These are phyloP conservation scores for Drosophila navojoa DNA, from an alignment of 1,140 invertebrate genomes.

Conservation along the genomic window DNA sequence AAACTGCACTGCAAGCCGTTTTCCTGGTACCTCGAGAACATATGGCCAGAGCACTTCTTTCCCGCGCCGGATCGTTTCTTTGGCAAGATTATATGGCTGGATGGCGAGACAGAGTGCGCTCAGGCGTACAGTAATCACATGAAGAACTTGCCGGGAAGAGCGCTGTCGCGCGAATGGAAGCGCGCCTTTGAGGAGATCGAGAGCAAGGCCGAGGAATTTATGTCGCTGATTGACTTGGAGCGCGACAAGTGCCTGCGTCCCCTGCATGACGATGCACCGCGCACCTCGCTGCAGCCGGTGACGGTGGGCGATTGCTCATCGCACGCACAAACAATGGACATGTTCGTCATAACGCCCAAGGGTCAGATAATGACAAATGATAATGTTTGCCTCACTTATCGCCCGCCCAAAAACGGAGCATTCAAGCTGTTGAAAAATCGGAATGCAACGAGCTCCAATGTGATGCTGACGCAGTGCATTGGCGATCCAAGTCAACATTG, in stretches of 20 bases:
- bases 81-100: slow-evolving; percentile 87
- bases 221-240: slow-evolving; percentile 69
- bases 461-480: slow-evolving; percentile 71
- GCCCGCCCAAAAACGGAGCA: slow-evolving; percentile 57
- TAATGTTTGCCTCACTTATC: slow-evolving; percentile 77
- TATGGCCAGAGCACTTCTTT: slow-evolving; percentile 96
- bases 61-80: slow-evolving; percentile 93
- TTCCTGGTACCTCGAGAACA: slow-evolving; percentile 97
- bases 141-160: slow-evolving; percentile 67
- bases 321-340: slow-evolving; percentile 86
- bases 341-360: slow-evolving; percentile 89
- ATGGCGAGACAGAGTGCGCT: slow-evolving; percentile 67
- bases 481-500: slow-evolving; percentile 65
- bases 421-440: slow-evolving; percentile 67
- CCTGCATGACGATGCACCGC: slow-evolving; percentile 58
- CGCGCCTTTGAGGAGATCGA: slow-evolving; percentile 74
- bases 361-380: slow-evolving; percentile 85
- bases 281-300: slow-evolving; percentile 84
- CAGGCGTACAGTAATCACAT: slow-evolving; percentile 75
- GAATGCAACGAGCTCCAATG: slow-evolving; percentile 71
- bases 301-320: slow-evolving; percentile 84
- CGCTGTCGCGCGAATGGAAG: slow-evolving; percentile 70
- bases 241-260: slow-evolving; percentile 74
- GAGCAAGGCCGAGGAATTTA: slow-evolving; percentile 57
- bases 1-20: slow-evolving; percentile 94